Percentiles rank a stretch among this genome's conserved stretches.
phyloP scores from a whole-genome alignment of 2,113 vertebrate species.

The Laterallus jamaicensis region DNA sequence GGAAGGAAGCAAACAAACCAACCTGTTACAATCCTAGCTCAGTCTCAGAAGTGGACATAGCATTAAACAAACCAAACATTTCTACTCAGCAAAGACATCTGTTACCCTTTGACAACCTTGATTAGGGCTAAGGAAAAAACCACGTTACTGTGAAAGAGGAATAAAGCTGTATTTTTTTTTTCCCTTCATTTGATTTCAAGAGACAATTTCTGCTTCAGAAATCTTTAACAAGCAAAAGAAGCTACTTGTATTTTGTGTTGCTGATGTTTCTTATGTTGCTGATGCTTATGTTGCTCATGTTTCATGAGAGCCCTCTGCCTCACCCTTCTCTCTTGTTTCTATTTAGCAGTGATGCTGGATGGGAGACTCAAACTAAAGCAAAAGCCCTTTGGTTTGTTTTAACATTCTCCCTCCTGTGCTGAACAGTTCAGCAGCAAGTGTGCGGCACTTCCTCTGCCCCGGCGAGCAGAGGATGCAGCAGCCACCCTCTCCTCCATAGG shows the following conservation, averaged over 20 bases:
- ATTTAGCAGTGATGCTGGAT: neutral
- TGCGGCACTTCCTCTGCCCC: neutral
- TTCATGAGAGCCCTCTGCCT: neutral
- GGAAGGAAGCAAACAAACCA: neutral
- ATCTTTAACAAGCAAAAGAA: neutral
- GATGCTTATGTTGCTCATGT: neutral
- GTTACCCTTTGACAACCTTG: neutral
- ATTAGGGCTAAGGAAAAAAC: neutral
- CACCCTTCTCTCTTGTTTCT: neutral
- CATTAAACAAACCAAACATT: slow-evolving; percentile 12
- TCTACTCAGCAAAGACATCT: neutral
- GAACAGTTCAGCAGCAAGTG: neutral
- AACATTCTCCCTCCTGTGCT: neutral
- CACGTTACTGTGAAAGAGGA: neutral
- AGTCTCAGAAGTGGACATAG: neutral
- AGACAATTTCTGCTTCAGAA: neutral
- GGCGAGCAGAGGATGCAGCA: neutral
- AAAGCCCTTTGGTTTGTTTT: neutral
- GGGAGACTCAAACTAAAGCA: neutral
- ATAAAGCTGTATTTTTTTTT: neutral
- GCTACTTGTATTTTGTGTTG: neutral
- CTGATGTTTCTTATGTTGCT: neutral
- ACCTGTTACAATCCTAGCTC: slow-evolving; percentile 10
- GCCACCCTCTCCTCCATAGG: neutral
- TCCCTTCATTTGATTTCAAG: neutral